Evolutionary conservation across 2,113 vertebrate genomes (phyloP), one percentile per base, ranked within the genome.

Genomic region (Tylochromis polylepis): DNA sequence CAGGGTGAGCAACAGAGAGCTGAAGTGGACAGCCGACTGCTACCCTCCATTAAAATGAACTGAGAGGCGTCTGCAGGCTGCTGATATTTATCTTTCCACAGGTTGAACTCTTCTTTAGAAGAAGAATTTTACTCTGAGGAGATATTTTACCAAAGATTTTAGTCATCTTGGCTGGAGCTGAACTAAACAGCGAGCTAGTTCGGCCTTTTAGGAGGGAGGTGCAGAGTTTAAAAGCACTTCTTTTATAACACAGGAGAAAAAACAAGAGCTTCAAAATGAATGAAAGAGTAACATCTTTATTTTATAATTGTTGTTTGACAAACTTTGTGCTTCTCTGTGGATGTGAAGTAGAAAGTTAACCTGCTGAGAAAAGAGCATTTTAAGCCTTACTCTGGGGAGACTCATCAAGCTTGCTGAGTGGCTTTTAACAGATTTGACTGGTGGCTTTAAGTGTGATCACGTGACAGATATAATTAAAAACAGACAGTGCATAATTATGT

Each of bases 41-140:
- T 67, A 3, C 1, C 60, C 20, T 34, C 34, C 34, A 36, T 65
- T 36, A 65, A 67, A 41, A 11, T 41, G 20, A 22, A 67, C 62
- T 14, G 62, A 67, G 20, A 41, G 36, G 7, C 62, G 2, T 70
- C 36, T 22, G 34, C 34, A 41, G 62, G 36, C 11, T 41, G 38
- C 62, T 43, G n/a, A 15, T 67, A 22, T 41, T 41, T 41, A 67
- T 41, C 7, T 0, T 6, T 6, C 65, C n/a, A 70, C 8, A 0
- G 8, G 8, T 16, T 0, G 38, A 24, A 0, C 8, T 16, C n/a
- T 4, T 9, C 12, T 70, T 43, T 1, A 34, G 9, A 34, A 34
- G 31, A 15, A 67, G 62, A 43, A 41, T 67, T 67, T 65, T 20
- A n/a, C 62, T 62, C 1, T 62, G 7, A 62, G 10, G 31, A 62